Evolutionary conservation across 1,140 invertebrate genomes (phyloP).

Genomic region (Orchesella cincta): DNA sequence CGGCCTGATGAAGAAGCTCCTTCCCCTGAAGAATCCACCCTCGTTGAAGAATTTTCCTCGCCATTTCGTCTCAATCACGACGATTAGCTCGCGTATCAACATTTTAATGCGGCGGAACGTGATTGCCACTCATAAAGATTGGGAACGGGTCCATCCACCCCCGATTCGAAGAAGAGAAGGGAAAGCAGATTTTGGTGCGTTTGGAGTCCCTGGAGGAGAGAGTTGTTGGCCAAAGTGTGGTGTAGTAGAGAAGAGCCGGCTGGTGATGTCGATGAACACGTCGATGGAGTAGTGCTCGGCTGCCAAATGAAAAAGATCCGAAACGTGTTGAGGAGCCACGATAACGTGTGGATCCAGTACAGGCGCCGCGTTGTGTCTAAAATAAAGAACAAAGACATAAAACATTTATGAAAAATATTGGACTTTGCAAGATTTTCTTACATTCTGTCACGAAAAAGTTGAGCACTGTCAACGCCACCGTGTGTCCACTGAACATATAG

Average conservation of each 20-base stretch:
- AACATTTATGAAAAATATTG: neutral
- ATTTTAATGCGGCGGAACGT: constrained; percentile 48
- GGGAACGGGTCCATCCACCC: constrained; percentile 90
- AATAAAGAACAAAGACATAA: constrained; percentile 4
- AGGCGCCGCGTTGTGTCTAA: constrained; percentile 84
- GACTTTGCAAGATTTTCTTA: constrained; percentile 68
- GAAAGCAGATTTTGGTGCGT: constrained; percentile 78
- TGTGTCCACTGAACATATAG: constrained; percentile 99
- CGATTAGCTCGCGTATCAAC: constrained; percentile 29
- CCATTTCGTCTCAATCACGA: constrained; percentile 18
- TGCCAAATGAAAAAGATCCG: constrained; percentile 97
- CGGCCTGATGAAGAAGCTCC: constrained; percentile 17
- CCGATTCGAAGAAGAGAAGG: constrained; percentile 89
- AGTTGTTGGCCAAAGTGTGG: constrained; percentile 94
- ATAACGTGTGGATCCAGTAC: constrained; percentile 90
- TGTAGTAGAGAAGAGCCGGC: constrained; percentile 96
- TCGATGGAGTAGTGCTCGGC: constrained; percentile 99
- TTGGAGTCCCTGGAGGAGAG: constrained; percentile 79
- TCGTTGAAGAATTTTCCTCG: constrained; percentile 28
- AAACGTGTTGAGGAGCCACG: constrained; percentile 98
- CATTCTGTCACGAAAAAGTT: constrained; percentile 99
- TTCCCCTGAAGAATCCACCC: constrained; percentile 2
- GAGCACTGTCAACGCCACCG: constrained; percentile 91
- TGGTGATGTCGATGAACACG: constrained; percentile 97
- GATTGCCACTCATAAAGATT: constrained; percentile 83